Percentiles rank a stretch among this genome's conserved stretches.
Evolutionary conservation across 23 tunicate species (phyloP).

Genomic region (Corella eumyota): DNA sequence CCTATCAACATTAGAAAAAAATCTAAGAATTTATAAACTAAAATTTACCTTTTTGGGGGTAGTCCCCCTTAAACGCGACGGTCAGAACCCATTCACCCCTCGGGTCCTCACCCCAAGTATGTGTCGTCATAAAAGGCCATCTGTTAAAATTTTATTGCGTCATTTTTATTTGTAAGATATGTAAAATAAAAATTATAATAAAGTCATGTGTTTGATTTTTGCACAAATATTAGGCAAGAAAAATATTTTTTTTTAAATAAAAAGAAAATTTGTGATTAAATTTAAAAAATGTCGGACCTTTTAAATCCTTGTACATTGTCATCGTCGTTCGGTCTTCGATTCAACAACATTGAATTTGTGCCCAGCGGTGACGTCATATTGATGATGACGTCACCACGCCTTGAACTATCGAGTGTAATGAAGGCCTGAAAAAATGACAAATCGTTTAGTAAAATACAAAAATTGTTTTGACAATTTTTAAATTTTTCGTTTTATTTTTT

Average conservation of each 20-base stretch:
- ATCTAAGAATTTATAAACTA: too few species aligned
- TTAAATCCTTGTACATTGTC: conserved; percentile 64
- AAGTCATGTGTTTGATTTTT: background rate
- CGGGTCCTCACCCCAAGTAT: conserved; percentile 97
- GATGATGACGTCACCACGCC: conserved; percentile 94
- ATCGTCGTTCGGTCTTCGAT: conserved; percentile 79
- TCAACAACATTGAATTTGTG: conserved; percentile 79
- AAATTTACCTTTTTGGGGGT: conserved; percentile 50
- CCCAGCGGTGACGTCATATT: conserved; percentile 97
- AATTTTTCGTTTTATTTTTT: too few species aligned
- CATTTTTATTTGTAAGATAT: background rate
- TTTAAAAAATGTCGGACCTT: conserved; percentile 14
- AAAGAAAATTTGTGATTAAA: background rate
- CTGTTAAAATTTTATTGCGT: conserved; percentile 12
- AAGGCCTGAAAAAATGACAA: conserved; percentile 45
- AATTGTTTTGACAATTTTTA: background rate
- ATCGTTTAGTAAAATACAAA: background rate
- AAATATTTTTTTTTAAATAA: too few species aligned
- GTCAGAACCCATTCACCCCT: conserved; percentile 69
- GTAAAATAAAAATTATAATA: background rate
- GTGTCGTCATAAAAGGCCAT: conserved; percentile 99
- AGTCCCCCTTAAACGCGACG: conserved; percentile 45
- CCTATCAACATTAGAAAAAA: too few species aligned
- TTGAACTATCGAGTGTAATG: conserved; percentile 74
- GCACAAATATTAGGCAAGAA: background rate